These are phyloP conservation scores for Megalops cyprinoides DNA, from an alignment of 2,797 vertebrate genomes.

Conservation along the genomic window DNA sequence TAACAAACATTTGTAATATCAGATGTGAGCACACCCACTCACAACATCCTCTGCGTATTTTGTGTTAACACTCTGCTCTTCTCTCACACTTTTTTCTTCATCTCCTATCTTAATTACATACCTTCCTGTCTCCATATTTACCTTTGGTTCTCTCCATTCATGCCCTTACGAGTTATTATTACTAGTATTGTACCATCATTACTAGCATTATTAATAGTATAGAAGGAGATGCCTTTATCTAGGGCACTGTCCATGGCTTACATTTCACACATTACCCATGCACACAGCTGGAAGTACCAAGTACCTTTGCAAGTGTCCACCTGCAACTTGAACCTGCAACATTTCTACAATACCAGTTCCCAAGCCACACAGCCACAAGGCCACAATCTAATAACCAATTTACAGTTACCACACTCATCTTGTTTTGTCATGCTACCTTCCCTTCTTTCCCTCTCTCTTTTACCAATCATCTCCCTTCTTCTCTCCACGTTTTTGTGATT, in stretches of 20 bases:
- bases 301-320: neutral
- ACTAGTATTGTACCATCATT: neutral
- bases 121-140: no score
- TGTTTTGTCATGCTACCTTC: neutral
- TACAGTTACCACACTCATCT: neutral
- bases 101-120: neutral
- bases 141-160: neutral
- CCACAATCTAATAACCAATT: neutral
- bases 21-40: neutral
- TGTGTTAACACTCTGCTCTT: neutral
- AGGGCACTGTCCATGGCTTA: neutral
- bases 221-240: no score
- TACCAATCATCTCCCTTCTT: slow-evolving; percentile 10
- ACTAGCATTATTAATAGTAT: neutral
- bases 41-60: neutral
- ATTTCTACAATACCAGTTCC: neutral
- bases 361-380: neutral
- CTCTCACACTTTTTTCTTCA: neutral
- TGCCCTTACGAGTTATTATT: neutral
- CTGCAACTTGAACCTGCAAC: neutral
- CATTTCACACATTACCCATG: neutral
- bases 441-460: neutral
- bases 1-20: neutral
- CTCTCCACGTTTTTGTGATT: slow-evolving; percentile 13
- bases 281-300: neutral